These are phyloP conservation scores for Chromobotia macracanthus DNA, from an alignment of 2,797 vertebrate genomes.

Conservation along the genomic window DNA sequence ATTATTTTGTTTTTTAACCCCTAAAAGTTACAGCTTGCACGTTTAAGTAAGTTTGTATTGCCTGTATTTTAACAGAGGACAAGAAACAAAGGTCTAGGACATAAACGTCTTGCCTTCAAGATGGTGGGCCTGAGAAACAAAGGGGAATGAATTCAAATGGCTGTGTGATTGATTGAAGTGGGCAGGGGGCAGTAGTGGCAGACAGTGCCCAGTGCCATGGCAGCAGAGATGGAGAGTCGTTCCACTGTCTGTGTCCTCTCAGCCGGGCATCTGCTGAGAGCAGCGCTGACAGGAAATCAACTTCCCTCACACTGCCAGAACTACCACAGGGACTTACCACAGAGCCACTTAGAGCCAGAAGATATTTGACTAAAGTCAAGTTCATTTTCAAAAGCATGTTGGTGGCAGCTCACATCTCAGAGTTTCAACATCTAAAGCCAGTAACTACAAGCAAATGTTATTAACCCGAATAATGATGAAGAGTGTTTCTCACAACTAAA, in stretches of 20 bases:
- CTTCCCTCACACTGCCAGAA: constrained; percentile 24
- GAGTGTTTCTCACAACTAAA: background rate
- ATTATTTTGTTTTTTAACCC: too few species aligned
- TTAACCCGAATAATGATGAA: background rate
- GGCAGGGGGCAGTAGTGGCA: constrained; percentile 35
- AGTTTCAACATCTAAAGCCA: constrained; percentile 3
- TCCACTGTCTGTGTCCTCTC: constrained; percentile 30
- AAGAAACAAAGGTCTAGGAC: constrained; percentile 26
- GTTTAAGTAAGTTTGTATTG: background rate
- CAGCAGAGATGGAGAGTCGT: constrained; percentile 30
- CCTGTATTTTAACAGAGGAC: background rate
- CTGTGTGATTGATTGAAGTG: constrained; percentile 47
- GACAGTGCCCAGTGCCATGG: constrained; percentile 36
- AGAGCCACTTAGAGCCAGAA: constrained; percentile 25
- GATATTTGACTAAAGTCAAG: constrained; percentile 10
- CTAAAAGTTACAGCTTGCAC: background rate
- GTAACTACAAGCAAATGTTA: background rate
- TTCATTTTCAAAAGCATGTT: constrained; percentile 15
- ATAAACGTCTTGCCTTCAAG: constrained; percentile 22
- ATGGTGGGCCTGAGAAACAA: constrained; percentile 14
- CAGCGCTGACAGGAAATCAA: constrained; percentile 43
- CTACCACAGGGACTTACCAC: constrained; percentile 16
- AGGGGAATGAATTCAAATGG: constrained; percentile 35
- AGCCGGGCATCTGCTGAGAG: constrained; percentile 41
- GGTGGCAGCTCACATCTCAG: background rate